phyloP scores from a whole-genome alignment of 1,140 invertebrate genomes.

The Delia radicum region DNA sequence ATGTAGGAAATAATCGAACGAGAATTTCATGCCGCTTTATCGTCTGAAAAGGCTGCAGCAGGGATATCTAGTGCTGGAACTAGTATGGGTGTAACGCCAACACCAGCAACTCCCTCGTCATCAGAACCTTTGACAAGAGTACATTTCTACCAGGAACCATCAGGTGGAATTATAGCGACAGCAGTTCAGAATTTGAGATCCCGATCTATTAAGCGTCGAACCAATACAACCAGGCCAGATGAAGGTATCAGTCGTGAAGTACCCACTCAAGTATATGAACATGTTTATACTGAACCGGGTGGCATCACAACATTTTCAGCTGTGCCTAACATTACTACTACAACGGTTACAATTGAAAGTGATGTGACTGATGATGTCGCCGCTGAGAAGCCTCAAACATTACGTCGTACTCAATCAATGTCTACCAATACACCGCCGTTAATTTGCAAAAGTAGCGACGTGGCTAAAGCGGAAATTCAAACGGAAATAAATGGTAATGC shows the following conservation, averaged over 20 bases:
- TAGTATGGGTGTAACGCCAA: constrained; percentile 35
- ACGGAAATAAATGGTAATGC: not conserved
- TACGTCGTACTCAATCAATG: constrained; percentile 36
- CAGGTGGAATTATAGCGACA: constrained; percentile 46
- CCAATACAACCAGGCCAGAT: not conserved
- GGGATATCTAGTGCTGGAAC: constrained; percentile 30
- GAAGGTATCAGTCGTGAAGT: not conserved
- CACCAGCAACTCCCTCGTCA: constrained; percentile 29
- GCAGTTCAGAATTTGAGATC: constrained; percentile 48
- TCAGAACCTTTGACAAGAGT: constrained; percentile 32
- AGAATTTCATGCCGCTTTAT: constrained; percentile 55
- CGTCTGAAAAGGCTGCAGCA: constrained; percentile 51
- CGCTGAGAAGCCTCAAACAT: not conserved
- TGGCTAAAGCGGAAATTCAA: too few relatives aligned
- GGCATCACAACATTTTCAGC: not conserved
- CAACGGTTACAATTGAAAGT: not conserved
- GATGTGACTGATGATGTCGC: constrained; percentile 25
- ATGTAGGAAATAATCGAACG: constrained; percentile 53
- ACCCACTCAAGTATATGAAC: constrained; percentile 30
- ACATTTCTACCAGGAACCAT: constrained; percentile 1
- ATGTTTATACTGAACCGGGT: constrained; percentile 43
- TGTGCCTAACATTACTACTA: not conserved
- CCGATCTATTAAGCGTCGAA: constrained; percentile 46
- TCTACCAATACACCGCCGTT: constrained; percentile 51
- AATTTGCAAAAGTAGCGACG: constrained; percentile 26